phyloP scores from a whole-genome alignment of 2,888 invertebrate species.

The Choreutis nemorana region DNA sequence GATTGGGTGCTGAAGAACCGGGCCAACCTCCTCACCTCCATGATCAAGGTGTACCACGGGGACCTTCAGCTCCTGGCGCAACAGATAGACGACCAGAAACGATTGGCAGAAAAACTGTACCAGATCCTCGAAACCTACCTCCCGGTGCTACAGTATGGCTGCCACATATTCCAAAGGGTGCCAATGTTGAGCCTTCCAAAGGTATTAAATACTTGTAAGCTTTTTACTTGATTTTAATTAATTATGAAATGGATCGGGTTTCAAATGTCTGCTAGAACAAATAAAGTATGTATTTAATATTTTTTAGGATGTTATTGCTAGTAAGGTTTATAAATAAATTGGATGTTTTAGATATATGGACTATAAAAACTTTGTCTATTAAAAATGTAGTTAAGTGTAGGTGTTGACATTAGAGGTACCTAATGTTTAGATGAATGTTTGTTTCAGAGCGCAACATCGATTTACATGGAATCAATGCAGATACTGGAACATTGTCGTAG shows the following conservation, averaged over 20 bases:
- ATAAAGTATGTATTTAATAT: too few species aligned
- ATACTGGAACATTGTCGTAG: slow-evolving; percentile 85
- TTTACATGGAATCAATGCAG: slow-evolving; percentile 88
- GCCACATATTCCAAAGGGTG: slow-evolving; percentile 84
- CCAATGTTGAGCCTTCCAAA: slow-evolving; percentile 84
- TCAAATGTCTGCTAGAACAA: too few species aligned
- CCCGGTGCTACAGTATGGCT: slow-evolving; percentile 83
- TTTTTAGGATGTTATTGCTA: too few species aligned
- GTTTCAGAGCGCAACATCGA: slow-evolving; percentile 82
- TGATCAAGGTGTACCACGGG: slow-evolving; percentile 85
- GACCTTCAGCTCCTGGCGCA: slow-evolving; percentile 78
- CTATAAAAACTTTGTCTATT: too few species aligned
- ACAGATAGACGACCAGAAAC: slow-evolving; percentile 60
- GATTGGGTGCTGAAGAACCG: slow-evolving; percentile 84
- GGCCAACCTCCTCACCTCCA: slow-evolving; percentile 76
- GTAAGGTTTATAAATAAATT: too few species aligned
- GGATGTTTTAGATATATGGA: too few species aligned
- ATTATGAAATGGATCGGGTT: too few species aligned
- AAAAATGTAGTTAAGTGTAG: too few species aligned
- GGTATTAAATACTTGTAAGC: too few species aligned
- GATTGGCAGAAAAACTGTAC: slow-evolving; percentile 73
- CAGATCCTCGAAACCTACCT: slow-evolving; percentile 90
- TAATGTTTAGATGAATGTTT: slow-evolving; percentile 1
- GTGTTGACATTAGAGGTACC: too few species aligned
- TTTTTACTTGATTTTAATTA: neutral